phyloP scores from a whole-genome alignment of 2,797 vertebrate species.

The Onychomys torridus region DNA sequence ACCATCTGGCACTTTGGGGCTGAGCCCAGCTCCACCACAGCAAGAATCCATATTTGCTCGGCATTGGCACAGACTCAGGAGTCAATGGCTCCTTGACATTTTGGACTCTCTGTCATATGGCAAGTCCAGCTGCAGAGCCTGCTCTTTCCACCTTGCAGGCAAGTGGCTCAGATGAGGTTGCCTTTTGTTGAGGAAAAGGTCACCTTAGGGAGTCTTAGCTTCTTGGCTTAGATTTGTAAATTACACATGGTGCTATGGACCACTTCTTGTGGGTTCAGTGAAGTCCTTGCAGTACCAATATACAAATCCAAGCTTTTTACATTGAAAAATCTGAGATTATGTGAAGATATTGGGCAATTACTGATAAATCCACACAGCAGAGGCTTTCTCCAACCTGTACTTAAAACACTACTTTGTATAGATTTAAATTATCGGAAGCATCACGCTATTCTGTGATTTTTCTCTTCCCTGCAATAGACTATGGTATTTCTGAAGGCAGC shows the following conservation, averaged over 20 bases:
- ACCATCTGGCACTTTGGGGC: slow-evolving; percentile 78
- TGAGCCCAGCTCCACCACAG: slow-evolving; percentile 68
- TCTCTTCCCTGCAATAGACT: neutral
- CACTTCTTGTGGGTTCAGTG: neutral
- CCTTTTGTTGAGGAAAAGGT: slow-evolving; percentile 66
- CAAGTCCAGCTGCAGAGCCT: slow-evolving; percentile 50
- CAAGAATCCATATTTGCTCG: slow-evolving; percentile 48
- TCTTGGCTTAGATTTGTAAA: neutral
- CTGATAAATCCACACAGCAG: neutral
- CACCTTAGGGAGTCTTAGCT: neutral
- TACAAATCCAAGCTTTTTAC: neutral
- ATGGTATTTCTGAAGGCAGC: neutral
- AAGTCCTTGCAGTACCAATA: neutral
- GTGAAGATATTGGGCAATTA: slow-evolving; percentile 1
- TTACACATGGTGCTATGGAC: neutral
- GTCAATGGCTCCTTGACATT: slow-evolving; percentile 77
- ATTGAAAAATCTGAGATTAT: neutral
- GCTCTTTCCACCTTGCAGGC: slow-evolving; percentile 38
- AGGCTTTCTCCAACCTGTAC: neutral
- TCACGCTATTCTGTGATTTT: neutral
- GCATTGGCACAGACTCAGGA: slow-evolving; percentile 26
- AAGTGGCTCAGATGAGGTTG: slow-evolving; percentile 52
- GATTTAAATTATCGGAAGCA: neutral
- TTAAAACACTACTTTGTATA: neutral
- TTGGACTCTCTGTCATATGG: slow-evolving; percentile 63